Base-by-base conservation (phyloP, 2,888 invertebrate species). In the Hetaerina titia region DNA sequence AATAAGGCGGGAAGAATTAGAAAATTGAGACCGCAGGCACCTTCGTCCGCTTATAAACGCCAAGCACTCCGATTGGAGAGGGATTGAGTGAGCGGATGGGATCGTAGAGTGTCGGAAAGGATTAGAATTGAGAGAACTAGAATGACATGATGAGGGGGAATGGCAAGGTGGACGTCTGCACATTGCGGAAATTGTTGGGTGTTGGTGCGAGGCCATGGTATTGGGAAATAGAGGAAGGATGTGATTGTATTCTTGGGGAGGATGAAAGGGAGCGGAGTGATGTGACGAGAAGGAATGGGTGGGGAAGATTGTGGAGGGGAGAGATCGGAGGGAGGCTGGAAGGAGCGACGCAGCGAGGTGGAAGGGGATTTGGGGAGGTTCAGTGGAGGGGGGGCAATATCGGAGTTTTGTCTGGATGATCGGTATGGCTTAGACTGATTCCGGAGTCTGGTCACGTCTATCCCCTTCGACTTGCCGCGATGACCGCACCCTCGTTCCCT, bases 361-460 rank as follows among this genome's bases (percentile, higher is more conserved):
- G 31, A 31, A 81, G 81, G 25, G 81, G 81, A 31, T 81, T 81
- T 31, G 31, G 81, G 81, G 13, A 31, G 81, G 81, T 31, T 81
- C 31, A 81, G 81, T 31, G 31, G 17, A 6, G 81, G 81, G 2
- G 25, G 81, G 81, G 81, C 81, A 31, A 81, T 81, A 81, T 81
- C 81, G 81, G 81, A 81, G 81, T 81, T 81, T 81, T 81, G 81
- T 81, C 81, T 81, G 81, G 81, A 81, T 81, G 81, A 81, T 89
- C 89, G 58, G 58, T 22, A 89, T 9, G 25, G 90, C 90, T 90
- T 60, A 58, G 19, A 15, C 64, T 58, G 19, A 90, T 90, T n/a
- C 90, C 90, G 63, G 64, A 90, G 63, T 64, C 64, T 22, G 90
- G 64, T 90, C 90, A 90, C 90, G 90, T 90, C 64, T 69, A 64